A percentile compares a stretch with the other conserved stretches of the same genome.
phyloP scores from a whole-genome alignment of 1,140 invertebrate genomes.

The Caenorhabditis briggsae region DNA sequence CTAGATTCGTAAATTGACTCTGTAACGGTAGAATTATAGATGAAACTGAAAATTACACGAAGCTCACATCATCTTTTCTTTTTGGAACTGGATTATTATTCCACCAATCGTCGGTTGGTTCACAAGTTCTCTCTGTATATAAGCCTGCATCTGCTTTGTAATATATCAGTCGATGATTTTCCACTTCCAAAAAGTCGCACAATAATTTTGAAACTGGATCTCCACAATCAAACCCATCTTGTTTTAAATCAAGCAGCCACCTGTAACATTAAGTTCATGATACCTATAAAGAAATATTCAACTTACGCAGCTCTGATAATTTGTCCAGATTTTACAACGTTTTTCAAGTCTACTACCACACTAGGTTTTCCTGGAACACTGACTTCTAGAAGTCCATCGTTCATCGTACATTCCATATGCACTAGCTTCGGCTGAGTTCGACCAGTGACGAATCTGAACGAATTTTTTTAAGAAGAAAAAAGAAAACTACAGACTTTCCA shows the following conservation, averaged over 20 bases:
- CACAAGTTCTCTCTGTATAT: conserved; percentile 16
- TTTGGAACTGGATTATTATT: conserved; percentile 37
- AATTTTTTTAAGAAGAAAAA: background rate
- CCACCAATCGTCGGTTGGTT: conserved; percentile 19
- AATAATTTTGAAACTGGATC: conserved; percentile 6
- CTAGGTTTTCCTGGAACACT: background rate
- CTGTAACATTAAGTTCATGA: background rate
- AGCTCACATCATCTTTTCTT: conserved; percentile 19
- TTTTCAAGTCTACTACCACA: background rate
- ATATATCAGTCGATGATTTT: background rate
- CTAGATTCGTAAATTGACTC: background rate
- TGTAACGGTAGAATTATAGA: background rate
- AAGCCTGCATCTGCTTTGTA: background rate
- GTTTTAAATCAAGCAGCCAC: background rate
- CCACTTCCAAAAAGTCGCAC: background rate
- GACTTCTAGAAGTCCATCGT: background rate
- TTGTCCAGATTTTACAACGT: background rate
- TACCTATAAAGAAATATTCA: background rate
- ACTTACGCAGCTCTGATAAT: background rate
- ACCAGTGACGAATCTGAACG: conserved; percentile 16
- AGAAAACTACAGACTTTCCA: conserved; percentile 26
- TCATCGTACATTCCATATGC: background rate
- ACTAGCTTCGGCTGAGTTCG: conserved; percentile 7
- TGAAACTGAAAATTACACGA: background rate
- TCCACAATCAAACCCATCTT: conserved; percentile 41